Conservation (phyloP, 2,797 vertebrate species). For the Propithecus perrieri region DNA sequence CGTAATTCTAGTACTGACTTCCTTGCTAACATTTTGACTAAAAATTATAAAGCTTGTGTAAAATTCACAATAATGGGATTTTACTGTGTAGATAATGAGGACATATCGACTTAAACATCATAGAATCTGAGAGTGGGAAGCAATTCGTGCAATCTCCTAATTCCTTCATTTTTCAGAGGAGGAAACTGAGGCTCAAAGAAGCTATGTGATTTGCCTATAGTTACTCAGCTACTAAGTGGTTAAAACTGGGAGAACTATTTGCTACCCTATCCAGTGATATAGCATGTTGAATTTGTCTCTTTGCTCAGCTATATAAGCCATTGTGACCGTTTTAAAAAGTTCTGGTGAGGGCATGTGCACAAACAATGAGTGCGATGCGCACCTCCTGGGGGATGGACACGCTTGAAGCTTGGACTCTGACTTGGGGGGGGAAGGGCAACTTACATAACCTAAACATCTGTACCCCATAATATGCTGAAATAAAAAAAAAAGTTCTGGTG, state of each 20-base stretch:
- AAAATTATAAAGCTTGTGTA: neutral
- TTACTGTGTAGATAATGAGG: neutral
- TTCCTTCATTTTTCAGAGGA: neutral
- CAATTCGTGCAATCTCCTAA: neutral
- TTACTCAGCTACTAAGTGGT: neutral
- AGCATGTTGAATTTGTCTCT: neutral
- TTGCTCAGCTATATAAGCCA: neutral
- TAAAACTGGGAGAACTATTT: neutral
- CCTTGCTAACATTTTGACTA: neutral
- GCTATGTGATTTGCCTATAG: neutral
- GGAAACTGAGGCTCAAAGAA: neutral
- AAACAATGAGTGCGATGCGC: too few relatives aligned
- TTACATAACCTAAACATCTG: too few relatives aligned
- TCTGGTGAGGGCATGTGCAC: neutral
- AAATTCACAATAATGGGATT: neutral
- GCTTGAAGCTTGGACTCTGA: too few relatives aligned
- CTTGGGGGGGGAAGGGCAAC: too few relatives aligned
- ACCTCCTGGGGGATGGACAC: too few relatives aligned
- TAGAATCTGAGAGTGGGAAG: neutral
- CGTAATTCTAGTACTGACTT: neutral
- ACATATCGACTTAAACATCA: neutral
- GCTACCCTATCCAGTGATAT: neutral
- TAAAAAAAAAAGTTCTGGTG: neutral
- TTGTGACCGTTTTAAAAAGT: conserved; percentile 5
- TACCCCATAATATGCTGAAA: too few relatives aligned